These are phyloP conservation scores for Scaptomyza montana DNA, from an alignment of 1,140 invertebrate genomes.

Conservation along the genomic window DNA sequence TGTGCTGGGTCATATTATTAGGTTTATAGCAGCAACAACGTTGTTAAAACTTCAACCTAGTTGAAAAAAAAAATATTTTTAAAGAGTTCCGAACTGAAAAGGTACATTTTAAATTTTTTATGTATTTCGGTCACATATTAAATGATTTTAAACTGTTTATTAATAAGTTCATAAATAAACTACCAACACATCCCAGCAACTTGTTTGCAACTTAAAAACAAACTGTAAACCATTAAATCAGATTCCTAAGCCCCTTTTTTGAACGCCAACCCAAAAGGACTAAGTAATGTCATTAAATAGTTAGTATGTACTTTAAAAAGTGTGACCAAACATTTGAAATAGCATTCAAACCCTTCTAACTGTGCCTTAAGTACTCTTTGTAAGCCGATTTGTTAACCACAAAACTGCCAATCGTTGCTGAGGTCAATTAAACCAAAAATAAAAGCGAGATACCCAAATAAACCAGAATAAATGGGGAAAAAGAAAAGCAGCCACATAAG, in stretches of 20 bases:
- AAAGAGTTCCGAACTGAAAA: too few species aligned
- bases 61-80: not conserved
- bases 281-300: not conserved
- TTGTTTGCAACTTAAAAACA: too few species aligned
- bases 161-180: too few species aligned
- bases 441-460: not conserved
- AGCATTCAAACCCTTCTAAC: slow-evolving; percentile 6
- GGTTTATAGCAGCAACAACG: not conserved
- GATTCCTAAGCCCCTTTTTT: not conserved
- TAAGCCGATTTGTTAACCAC: slow-evolving; percentile 50
- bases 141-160: too few species aligned
- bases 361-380: slow-evolving; percentile 6
- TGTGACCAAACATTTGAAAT: slow-evolving; percentile 15
- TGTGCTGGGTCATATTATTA: not conserved
- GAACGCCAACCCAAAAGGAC: not conserved
- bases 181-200: too few species aligned
- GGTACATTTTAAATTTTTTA: too few species aligned
- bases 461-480: slow-evolving; percentile 9
- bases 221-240: too few species aligned
- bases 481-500: slow-evolving; percentile 56
- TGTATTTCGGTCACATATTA: too few species aligned
- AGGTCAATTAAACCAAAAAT: slow-evolving; percentile 6
- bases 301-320: not conserved
- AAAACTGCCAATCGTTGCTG: slow-evolving; percentile 27
- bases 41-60: not conserved